Evolutionary conservation across 1,140 invertebrate species (phyloP), one percentile per base, ranked within the genome.

Genomic region (Dreissena rostriformis): DNA sequence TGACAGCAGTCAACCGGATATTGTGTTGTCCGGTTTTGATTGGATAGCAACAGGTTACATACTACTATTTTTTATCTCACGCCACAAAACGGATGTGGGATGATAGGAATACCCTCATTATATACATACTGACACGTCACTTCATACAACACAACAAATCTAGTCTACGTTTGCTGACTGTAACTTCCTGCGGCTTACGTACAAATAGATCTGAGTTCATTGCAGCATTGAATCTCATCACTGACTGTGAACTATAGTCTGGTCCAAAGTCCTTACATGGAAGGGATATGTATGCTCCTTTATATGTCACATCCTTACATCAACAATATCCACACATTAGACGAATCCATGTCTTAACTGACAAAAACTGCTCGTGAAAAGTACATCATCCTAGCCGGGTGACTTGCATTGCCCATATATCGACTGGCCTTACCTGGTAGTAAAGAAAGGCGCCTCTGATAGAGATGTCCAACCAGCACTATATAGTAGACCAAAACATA

Each of bases 321-420:
- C 12, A 57, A 57, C 53, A 19, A 57, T 19, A 57, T 57, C 12
- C 53, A 57, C 12, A 57, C 70, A 28, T 55, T 80, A n/a, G 2
- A 80, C 19, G 53, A 53, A 11, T 80, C 75, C 19, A 51, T 78
- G n/a, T 8, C 17, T 49, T 17, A 78, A 52, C 29, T 78, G 15
- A 26, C 61, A 22, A 17, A 55, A 2, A 10, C 15, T 4, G 10
- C 26, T 12, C 26, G 28, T 57, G 67, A 80, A 14, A 71, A 71
- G 28, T 29, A 68, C 22, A 57, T 80, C 12, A 71, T 80, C 11
- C 17, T 71, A 19, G 78, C 0, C 15, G 78, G 78, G 19, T n/a
- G 78, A 80, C 53, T 80, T 71, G 52, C 70, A 80, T 49, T 84
- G 73, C 28, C 53, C 65, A 71, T n/a, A 67, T 28, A 84, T 53